Percentiles rank a stretch among this genome's conserved stretches.
Evolutionary conservation across 92 coral and sea anemone genomes (phyloP).

Genomic region (Zoanthus sociatus): DNA sequence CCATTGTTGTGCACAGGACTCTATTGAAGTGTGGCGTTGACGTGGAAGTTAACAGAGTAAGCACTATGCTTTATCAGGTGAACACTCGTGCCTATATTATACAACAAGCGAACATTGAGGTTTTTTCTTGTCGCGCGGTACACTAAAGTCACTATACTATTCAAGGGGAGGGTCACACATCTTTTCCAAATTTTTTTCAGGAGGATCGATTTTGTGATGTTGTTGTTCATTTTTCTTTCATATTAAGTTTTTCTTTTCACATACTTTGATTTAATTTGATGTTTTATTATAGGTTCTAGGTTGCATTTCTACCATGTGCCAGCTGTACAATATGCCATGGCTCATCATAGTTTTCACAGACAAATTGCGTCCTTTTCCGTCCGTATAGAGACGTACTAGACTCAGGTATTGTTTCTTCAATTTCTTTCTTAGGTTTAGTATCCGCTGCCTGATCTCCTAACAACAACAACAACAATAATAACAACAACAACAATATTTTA

Average conservation of each 20-base stretch:
- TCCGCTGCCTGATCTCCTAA: conserved; percentile 42
- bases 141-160: neutral
- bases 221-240: too few species aligned
- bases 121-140: too few species aligned
- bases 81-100: too few species aligned
- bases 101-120: too few species aligned
- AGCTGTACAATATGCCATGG: conserved; percentile 46
- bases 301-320: conserved; percentile 15
- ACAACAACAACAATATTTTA: neutral
- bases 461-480: conserved; percentile 12
- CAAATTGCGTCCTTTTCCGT: conserved; percentile 48
- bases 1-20: too few species aligned
- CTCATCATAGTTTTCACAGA: conserved; percentile 42
- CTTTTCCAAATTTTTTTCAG: too few species aligned
- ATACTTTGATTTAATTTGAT: neutral
- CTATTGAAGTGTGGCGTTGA: too few species aligned
- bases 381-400: conserved; percentile 26
- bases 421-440: conserved; percentile 43
- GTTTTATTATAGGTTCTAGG: neutral
- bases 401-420: conserved; percentile 45
- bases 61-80: too few species aligned
- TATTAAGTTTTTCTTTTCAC: neutral
- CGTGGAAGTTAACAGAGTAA: too few species aligned
- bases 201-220: too few species aligned
- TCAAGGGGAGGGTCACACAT: neutral